Conservation (phyloP, 2,113 vertebrate genomes). For the Solea senegalensis region DNA sequence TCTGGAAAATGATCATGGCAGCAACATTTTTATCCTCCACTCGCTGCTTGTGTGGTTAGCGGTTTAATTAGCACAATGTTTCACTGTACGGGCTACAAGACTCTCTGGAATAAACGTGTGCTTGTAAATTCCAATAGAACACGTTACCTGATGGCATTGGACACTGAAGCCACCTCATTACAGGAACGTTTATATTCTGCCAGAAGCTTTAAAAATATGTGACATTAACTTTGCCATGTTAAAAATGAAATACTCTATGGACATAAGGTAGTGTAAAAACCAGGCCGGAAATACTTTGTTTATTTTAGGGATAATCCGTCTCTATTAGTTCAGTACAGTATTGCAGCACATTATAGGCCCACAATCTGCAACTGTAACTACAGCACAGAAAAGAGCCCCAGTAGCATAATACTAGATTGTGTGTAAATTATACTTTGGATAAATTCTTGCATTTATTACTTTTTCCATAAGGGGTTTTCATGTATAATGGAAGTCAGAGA, state of each 20-base stretch:
- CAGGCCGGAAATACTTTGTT: neutral
- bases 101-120: neutral
- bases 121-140: neutral
- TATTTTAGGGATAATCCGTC: neutral
- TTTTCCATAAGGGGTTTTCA: constrained; percentile 69
- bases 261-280: constrained; percentile 5
- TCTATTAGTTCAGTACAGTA: neutral
- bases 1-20: constrained; percentile 3
- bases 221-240: neutral
- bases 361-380: neutral
- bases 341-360: neutral
- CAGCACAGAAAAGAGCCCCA: neutral
- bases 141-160: neutral
- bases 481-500: constrained; percentile 65
- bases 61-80: constrained; percentile 3
- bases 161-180: neutral
- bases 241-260: constrained; percentile 1
- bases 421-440: constrained; percentile 56
- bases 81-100: neutral
- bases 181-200: neutral
- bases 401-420: constrained; percentile 24
- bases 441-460: constrained; percentile 68
- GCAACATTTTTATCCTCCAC: constrained; percentile 4
- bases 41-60: neutral
- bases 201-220: neutral